Evolutionary conservation across 2,113 vertebrate species (phyloP).

Genomic region (Clarias macrocephalus): DNA sequence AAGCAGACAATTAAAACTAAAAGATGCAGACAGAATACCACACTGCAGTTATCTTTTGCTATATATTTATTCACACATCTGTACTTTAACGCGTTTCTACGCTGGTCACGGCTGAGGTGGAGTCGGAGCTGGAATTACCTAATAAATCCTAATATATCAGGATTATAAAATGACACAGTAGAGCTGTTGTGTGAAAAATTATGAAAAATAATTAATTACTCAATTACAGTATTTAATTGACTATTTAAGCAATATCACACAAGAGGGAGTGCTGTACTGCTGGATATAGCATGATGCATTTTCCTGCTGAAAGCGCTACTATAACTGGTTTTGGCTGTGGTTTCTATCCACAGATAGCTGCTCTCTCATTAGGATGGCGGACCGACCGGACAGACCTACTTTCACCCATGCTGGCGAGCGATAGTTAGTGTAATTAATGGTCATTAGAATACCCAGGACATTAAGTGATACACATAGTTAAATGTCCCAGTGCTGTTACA

Average conservation of each 20-base stretch:
- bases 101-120: neutral
- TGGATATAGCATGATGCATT: too few relatives aligned
- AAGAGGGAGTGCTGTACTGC: too few relatives aligned
- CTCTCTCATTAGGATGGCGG: too few relatives aligned
- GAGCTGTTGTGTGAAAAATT: neutral
- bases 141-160: neutral
- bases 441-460: too few relatives aligned
- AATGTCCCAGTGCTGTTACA: too few relatives aligned
- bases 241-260: neutral
- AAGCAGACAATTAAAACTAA: slow-evolving; percentile 25
- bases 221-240: neutral
- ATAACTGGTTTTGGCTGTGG: too few relatives aligned
- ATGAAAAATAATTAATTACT: neutral
- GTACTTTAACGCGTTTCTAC: neutral
- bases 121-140: neutral
- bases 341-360: too few relatives aligned
- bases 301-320: too few relatives aligned
- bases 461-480: too few relatives aligned
- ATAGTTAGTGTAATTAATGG: too few relatives aligned
- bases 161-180: neutral
- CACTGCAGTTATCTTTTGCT: neutral
- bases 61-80: neutral
- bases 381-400: too few relatives aligned
- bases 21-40: neutral
- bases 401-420: too few relatives aligned